Evolutionary conservation across 2,888 invertebrate species (phyloP), one percentile per base, ranked within the genome.

Genomic region (Uropetala carovei): DNA sequence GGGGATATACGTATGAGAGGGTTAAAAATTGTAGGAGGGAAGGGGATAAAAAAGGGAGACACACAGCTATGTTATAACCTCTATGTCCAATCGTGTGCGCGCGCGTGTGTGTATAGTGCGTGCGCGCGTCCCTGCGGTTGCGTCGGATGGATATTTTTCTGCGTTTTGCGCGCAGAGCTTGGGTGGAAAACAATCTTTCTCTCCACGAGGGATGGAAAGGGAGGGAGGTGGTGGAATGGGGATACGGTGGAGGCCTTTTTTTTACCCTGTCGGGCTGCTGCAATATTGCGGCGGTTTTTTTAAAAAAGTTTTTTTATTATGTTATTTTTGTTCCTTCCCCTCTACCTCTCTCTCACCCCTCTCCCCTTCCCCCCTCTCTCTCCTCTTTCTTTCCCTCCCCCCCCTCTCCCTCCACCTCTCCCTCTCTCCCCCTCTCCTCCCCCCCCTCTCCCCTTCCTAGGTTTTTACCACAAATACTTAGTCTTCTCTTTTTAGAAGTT

Each of bases 261-360:
- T 75, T 75, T 27, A 22, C 75, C 75, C 75, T 75, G 75, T 27
- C 75, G 27, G 75, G 22, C 22, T 75, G 75, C 75, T 75, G 75
- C 75, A 75, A 75, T 75, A 22, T 27, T 75, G 75, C 75, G 75
- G 75, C 75, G 13, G 22, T 75, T 75, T 68, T 75, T 75, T 75
- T 13, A 43, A 43, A 43, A 43, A 43, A 5, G 1, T 75, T 27
- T 75, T 27, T 18, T 16, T 18, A 56, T 56, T 64, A 64, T n/a
- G n/a, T n/a, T 56, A 30, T 56, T 83, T 83, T 83, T n/a, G n/a
- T n/a, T n/a, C n/a, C n/a, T 18, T 83, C 83, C 16, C 30, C 83
- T 43, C 43, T 18, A 27, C 43, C 18, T 1, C 81, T 22, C 81
- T 13, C n/a, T n/a, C n/a, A n/a, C n/a, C n/a, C n/a, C n/a, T n/a